Conservation (phyloP, 2,888 invertebrate species). For the Bellardia pandia region DNA sequence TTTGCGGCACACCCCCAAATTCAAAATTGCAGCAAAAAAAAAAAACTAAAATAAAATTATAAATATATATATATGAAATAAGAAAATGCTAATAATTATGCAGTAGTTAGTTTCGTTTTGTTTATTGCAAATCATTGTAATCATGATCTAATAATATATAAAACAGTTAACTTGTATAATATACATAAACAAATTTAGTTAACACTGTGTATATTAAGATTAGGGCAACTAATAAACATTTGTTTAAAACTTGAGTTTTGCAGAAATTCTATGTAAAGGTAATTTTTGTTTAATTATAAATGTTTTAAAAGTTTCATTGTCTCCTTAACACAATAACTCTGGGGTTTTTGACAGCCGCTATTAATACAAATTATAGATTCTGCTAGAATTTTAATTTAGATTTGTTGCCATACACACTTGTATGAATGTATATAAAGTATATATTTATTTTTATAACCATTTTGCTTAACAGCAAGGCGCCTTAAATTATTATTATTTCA, state of each 20-base stretch:
- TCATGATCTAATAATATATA: slow-evolving; percentile 46
- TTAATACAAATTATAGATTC: slow-evolving; percentile 42
- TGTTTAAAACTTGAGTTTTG: background rate
- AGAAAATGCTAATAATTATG: slow-evolving; percentile 58
- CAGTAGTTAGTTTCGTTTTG: slow-evolving; percentile 58
- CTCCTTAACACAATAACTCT: slow-evolving; percentile 4
- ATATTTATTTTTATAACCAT: slow-evolving; percentile 11
- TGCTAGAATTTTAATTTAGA: slow-evolving; percentile 56
- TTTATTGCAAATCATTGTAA: slow-evolving; percentile 55
- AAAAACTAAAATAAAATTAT: background rate
- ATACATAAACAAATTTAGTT: slow-evolving; percentile 20
- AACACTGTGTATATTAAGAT: background rate
- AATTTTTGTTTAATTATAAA: background rate
- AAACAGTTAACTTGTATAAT: slow-evolving; percentile 38
- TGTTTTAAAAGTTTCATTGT: background rate
- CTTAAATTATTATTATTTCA: slow-evolving; percentile 63
- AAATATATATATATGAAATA: background rate
- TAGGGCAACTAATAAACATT: background rate
- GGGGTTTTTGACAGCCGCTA: slow-evolving; percentile 4
- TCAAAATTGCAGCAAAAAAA: slow-evolving; percentile 22
- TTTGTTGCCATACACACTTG: slow-evolving; percentile 47
- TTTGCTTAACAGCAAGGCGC: slow-evolving; percentile 64
- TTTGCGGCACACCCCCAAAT: slow-evolving; percentile 72
- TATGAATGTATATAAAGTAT: background rate
- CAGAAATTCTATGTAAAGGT: background rate